These are phyloP conservation scores for Chaenodraco wilsoni DNA, from an alignment of 2,797 vertebrate genomes.

Conservation along the genomic window DNA sequence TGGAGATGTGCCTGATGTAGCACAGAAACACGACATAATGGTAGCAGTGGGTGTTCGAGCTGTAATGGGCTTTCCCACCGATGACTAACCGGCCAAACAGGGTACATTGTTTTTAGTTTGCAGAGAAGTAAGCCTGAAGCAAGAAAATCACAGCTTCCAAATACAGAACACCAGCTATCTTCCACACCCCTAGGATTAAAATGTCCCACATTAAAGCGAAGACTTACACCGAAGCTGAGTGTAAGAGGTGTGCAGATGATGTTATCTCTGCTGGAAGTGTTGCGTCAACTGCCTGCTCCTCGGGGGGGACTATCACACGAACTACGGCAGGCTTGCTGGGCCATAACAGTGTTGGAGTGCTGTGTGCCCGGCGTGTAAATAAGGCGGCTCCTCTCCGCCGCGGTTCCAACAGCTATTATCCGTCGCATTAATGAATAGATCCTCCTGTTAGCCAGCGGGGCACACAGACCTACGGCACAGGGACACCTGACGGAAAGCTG, in stretches of 20 bases:
- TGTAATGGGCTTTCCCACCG: slow-evolving; percentile 23
- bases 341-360: slow-evolving; percentile 57
- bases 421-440: slow-evolving; percentile 61
- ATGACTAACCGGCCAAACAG: slow-evolving; percentile 41
- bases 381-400: slow-evolving; percentile 44
- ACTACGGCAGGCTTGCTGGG: slow-evolving; percentile 62
- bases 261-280: slow-evolving; percentile 70
- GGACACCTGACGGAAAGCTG: slow-evolving; percentile 43
- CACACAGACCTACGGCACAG: slow-evolving; percentile 41
- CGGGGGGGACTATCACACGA: slow-evolving; percentile 34
- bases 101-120: not conserved
- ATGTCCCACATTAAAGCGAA: slow-evolving; percentile 39
- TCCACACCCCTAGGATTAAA: slow-evolving; percentile 35
- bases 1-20: slow-evolving; percentile 9
- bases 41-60: slow-evolving; percentile 26
- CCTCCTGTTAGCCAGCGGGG: slow-evolving; percentile 60
- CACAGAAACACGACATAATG: slow-evolving; percentile 28
- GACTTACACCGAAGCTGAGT: slow-evolving; percentile 47
- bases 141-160: slow-evolving; percentile 19
- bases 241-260: slow-evolving; percentile 65
- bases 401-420: slow-evolving; percentile 64
- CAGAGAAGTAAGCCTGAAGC: slow-evolving; percentile 16
- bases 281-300: slow-evolving; percentile 70
- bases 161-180: slow-evolving; percentile 26
- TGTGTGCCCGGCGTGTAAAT: slow-evolving; percentile 69